These are phyloP conservation scores for Oikopleura dioica DNA, from an alignment of 23 tunicate genomes.

Conservation along the genomic window DNA sequence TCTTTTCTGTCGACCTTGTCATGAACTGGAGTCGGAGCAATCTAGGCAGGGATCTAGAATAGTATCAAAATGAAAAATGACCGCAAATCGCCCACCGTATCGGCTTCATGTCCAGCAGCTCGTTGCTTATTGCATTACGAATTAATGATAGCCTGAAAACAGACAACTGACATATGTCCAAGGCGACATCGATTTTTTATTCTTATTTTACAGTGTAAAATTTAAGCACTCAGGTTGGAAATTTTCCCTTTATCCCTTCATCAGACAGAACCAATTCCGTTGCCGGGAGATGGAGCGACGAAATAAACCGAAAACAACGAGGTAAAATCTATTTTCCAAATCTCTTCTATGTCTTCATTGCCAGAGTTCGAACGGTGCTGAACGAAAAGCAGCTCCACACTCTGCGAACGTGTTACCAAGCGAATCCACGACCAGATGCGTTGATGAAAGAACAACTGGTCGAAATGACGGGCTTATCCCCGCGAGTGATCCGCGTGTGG, in stretches of 20 bases:
- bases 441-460: constrained; percentile 90
- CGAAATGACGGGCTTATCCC: constrained; percentile 69
- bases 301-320: neutral
- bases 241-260: too few relatives aligned
- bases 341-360: too few relatives aligned
- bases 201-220: too few relatives aligned
- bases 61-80: too few relatives aligned
- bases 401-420: constrained; percentile 56
- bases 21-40: neutral
- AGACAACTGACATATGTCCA: too few relatives aligned
- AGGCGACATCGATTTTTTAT: too few relatives aligned
- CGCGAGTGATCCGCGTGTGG: constrained; percentile 86
- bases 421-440: constrained; percentile 86
- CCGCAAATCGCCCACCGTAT: too few relatives aligned
- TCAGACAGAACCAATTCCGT: neutral
- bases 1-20: neutral
- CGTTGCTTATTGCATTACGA: too few relatives aligned
- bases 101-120: too few relatives aligned
- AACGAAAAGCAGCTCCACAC: constrained; percentile 88
- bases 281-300: neutral
- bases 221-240: too few relatives aligned
- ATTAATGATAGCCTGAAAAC: too few relatives aligned
- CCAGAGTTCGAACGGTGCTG: constrained; percentile 65
- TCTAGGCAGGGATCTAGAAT: neutral
- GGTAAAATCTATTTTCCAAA: too few relatives aligned